These are phyloP conservation scores for Halyomorpha halys DNA, from an alignment of 1,140 invertebrate genomes.

Conservation along the genomic window DNA sequence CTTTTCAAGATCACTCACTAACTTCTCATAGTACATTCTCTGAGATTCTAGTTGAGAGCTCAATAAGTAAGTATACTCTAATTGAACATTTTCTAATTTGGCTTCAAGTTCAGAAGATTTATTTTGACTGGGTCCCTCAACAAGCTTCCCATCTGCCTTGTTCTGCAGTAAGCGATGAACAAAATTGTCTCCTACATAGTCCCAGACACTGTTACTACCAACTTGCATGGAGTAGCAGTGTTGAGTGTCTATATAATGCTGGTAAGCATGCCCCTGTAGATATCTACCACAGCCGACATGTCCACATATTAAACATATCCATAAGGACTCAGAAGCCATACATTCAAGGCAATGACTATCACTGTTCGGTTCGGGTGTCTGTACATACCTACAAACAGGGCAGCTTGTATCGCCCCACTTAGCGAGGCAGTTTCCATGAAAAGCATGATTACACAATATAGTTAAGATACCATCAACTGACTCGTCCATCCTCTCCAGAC, in stretches of 20 bases:
- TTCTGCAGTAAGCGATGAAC: constrained; percentile 93
- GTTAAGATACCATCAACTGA: constrained; percentile 94
- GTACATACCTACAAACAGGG: constrained; percentile 67
- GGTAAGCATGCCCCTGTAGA: constrained; percentile 57
- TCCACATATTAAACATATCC: constrained; percentile 98
- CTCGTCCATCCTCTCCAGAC: constrained; percentile 95
- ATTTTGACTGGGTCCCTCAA: constrained; percentile 53
- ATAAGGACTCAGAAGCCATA: constrained; percentile 67
- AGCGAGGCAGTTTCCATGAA: constrained; percentile 87
- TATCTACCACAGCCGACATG: constrained; percentile 93
- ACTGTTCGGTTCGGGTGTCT: constrained; percentile 81
- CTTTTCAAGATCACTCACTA: constrained; percentile 51
- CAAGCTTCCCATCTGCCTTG: constrained; percentile 95
- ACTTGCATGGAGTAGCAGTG: constrained; percentile 96
- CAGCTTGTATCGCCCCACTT: constrained; percentile 90
- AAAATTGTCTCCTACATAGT: constrained; percentile 93
- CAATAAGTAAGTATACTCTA: constrained; percentile 95
- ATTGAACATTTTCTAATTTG: constrained; percentile 83
- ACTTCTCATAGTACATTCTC: constrained; percentile 83
- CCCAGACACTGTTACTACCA: constrained; percentile 94
- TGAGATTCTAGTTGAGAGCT: constrained; percentile 94
- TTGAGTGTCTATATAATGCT: constrained; percentile 87
- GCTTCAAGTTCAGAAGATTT: constrained; percentile 52
- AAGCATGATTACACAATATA: constrained; percentile 96
- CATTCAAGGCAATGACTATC: constrained; percentile 80